Evolutionary conservation across 1,140 invertebrate species (phyloP), one percentile per base, ranked within the genome.

Genomic region (Physella acuta): DNA sequence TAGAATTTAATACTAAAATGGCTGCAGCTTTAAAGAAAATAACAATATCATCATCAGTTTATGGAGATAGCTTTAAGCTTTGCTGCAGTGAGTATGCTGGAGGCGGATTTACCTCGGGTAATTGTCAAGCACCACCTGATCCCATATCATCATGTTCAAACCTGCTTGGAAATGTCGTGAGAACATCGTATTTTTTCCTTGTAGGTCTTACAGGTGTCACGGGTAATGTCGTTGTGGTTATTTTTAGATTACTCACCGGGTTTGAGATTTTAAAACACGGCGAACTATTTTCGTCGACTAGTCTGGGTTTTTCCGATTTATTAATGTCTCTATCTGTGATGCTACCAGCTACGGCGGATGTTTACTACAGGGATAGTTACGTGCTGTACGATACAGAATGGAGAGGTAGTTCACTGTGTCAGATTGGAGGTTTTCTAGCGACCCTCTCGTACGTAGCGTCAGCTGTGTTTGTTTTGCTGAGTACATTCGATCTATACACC

Each of bases 391-490:
- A 76, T 17, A 28, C 68, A 0, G 17, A 44, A 8, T 81, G 81
- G 81, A 56, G 71, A 49, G 53, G 63, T 0, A 74, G 79, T 44
- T 20, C 30, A 2, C 53, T 62, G 3, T 82, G 81, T 66, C 70
- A 71, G 44, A 24, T 76, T 16, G 80, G 79, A n/a, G 81, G 81
- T 14, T 70, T 78, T 30, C 53, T 81, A 14, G 61, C 79, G 2
- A 75, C 76, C 26, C 3, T 77, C 2, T 78, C 77, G 3, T 75
- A 70, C 30, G 70, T 67, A 51, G 33, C 59, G 26, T 71, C 70
- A 8, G 51, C 65, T 17, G 16, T 71, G 1, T 52, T 71, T 17
- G 53, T 71, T 24, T 71, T 62, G 34, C 58, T 71, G 3, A 71
- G 67, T 31, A 76, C 79, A 64, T 63, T 14, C 62, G n/a, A n/a